A percentile compares a stretch with the other conserved stretches of the same genome.
phyloP scores from a whole-genome alignment of 1,140 invertebrate genomes.

The Augochlora pura region DNA sequence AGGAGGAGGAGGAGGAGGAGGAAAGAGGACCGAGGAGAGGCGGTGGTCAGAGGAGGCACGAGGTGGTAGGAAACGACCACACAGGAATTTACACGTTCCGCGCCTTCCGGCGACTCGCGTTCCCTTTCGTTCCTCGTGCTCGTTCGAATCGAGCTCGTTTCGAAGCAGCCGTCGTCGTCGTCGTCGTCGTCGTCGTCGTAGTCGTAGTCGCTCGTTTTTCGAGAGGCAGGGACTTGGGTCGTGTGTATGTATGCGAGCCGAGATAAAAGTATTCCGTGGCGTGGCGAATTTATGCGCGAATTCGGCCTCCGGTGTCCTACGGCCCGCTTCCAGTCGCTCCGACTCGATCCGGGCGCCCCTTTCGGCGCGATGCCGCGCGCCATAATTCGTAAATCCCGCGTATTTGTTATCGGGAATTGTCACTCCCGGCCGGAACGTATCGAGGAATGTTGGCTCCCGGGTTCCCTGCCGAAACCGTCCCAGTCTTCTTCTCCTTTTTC shows the following conservation, averaged over 20 bases:
- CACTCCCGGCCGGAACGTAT: slow-evolving; percentile 34
- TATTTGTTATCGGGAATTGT: slow-evolving; percentile 61
- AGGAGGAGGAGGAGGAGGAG: neutral
- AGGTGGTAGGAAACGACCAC: slow-evolving; percentile 64
- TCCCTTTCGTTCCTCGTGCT: slow-evolving; percentile 38
- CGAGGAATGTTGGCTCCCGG: slow-evolving; percentile 20
- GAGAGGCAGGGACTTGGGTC: neutral
- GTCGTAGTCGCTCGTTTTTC: neutral
- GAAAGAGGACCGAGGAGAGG: neutral
- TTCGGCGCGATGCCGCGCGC: slow-evolving; percentile 19
- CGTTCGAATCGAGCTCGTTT: slow-evolving; percentile 8
- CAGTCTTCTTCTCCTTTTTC: neutral
- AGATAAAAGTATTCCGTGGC: slow-evolving; percentile 59
- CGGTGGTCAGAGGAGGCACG: slow-evolving; percentile 10
- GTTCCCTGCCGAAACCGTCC: neutral
- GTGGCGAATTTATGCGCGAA: slow-evolving; percentile 60
- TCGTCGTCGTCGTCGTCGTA: neutral
- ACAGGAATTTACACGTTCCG: slow-evolving; percentile 74
- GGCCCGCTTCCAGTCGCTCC: neutral
- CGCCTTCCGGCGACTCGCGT: slow-evolving; percentile 54
- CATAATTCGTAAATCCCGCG: slow-evolving; percentile 50
- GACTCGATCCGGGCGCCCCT: slow-evolving; percentile 25
- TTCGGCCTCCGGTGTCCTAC: slow-evolving; percentile 9
- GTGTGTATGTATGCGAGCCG: slow-evolving; percentile 8
- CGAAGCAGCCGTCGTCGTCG: neutral